These are phyloP conservation scores for Drosophila colorata DNA, from an alignment of 2,888 invertebrate genomes.

Conservation along the genomic window DNA sequence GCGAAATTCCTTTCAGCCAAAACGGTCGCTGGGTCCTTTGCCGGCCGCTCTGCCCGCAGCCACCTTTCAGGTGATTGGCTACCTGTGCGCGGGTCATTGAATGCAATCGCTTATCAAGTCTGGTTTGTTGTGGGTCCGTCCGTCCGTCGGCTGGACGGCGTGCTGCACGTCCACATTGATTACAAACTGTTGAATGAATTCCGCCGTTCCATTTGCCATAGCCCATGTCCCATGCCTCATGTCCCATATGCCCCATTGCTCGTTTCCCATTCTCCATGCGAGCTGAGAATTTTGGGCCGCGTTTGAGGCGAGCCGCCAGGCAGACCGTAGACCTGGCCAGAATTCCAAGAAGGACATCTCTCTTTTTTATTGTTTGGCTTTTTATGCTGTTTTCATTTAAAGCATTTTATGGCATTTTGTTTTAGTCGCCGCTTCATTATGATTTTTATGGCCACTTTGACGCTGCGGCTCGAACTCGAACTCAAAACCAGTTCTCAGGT, in stretches of 20 bases:
- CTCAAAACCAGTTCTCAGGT: slow-evolving; percentile 33
- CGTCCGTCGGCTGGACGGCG: slow-evolving; percentile 10
- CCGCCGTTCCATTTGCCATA: slow-evolving; percentile 31
- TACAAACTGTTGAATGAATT: slow-evolving; percentile 80
- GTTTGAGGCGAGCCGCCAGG: slow-evolving; percentile 50
- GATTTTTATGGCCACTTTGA: slow-evolving; percentile 79
- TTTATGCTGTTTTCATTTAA: slow-evolving; percentile 74
- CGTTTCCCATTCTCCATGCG: slow-evolving; percentile 26
- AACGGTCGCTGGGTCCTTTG: slow-evolving; percentile 13
- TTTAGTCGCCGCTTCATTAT: slow-evolving; percentile 80
- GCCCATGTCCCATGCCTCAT: slow-evolving; percentile 1
- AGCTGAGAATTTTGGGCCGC: slow-evolving; percentile 42
- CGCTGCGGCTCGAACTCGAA: slow-evolving; percentile 32
- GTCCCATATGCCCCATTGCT: slow-evolving; percentile 5
- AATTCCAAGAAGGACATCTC: slow-evolving; percentile 77
- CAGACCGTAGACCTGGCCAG: slow-evolving; percentile 47
- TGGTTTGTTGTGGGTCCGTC: slow-evolving; percentile 1
- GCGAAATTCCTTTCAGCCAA: slow-evolving; percentile 50
- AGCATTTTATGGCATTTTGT: slow-evolving; percentile 77
- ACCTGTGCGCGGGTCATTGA: slow-evolving; percentile 71
- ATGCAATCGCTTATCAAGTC: slow-evolving; percentile 62
- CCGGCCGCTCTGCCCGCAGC: neutral
- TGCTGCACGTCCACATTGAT: slow-evolving; percentile 68
- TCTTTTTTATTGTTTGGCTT: slow-evolving; percentile 34
- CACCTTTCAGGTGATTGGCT: slow-evolving; percentile 20